Percentiles rank a stretch among this genome's conserved stretches.
phyloP scores from a whole-genome alignment of 1,140 invertebrate genomes.

The Rhopalosiphum maidis region DNA sequence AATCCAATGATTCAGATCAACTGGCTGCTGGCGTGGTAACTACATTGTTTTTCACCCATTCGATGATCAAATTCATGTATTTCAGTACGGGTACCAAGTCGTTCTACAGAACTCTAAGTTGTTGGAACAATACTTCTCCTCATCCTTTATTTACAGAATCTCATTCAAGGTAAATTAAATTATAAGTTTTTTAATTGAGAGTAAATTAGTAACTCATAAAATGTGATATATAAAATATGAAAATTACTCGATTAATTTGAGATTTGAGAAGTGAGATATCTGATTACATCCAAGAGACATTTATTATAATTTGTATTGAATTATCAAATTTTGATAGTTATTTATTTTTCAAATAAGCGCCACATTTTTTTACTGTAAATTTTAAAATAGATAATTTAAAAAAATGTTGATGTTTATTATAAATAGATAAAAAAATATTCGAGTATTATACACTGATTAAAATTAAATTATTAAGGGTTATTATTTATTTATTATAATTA shows the following conservation, averaged over 20 bases:
- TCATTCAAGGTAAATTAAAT: slow-evolving; percentile 69
- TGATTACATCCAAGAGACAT: neutral
- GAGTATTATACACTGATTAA: too few relatives aligned
- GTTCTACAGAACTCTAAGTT: slow-evolving; percentile 69
- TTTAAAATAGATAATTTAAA: too few relatives aligned
- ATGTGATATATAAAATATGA: neutral
- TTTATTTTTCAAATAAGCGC: too few relatives aligned
- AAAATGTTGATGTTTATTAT: too few relatives aligned
- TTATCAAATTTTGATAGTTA: too few relatives aligned
- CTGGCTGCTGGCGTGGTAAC: slow-evolving; percentile 82
- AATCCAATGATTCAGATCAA: slow-evolving; percentile 80
- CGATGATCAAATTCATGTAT: slow-evolving; percentile 76
- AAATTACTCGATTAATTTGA: neutral
- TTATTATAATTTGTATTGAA: too few relatives aligned
- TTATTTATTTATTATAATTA: too few relatives aligned
- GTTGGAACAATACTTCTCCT: slow-evolving; percentile 69
- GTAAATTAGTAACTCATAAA: neutral
- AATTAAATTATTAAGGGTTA: too few relatives aligned
- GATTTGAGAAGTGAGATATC: neutral
- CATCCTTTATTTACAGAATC: slow-evolving; percentile 85
- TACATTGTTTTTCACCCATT: slow-evolving; percentile 79
- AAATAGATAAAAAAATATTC: too few relatives aligned
- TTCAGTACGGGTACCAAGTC: slow-evolving; percentile 75
- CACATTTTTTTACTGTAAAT: too few relatives aligned
- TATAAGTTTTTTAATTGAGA: neutral